Base-by-base conservation (phyloP, 1,140 invertebrate species). In the Lepidostoma basale region DNA sequence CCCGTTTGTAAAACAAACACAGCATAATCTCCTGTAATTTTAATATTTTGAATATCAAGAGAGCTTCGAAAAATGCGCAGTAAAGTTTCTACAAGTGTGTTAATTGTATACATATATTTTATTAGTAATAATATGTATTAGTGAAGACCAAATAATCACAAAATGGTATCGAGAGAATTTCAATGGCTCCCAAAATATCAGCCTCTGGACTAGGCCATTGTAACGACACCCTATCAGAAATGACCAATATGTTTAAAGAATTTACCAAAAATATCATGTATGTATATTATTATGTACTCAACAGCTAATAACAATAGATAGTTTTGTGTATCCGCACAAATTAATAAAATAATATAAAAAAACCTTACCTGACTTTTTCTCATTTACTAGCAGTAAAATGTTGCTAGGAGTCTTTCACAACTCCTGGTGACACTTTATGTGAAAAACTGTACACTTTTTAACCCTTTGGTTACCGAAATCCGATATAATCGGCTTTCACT, bases 241-340 rank as follows among this genome's bases (percentile, higher is more conserved):
- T 59, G 56, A 59, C 56, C 56, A 59, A 59, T 59, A 59, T 59
- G 22, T 59, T 56, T 59, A 59, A 40, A 14, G 22, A 59, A 22
- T 59, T 59, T 59, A 59, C 56, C 56, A 59, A 59, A 58, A 25
- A 39, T n/a, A n/a, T n/a, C n/a, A n/a, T n/a, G n/a, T n/a, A n/a
- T n/a, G n/a, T n/a, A n/a, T n/a, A n/a, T 40, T 40, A 54, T 20
- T 20, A 33, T 54, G 28, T 30, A 54, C 28, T 28, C 28, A 28
- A 54, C 49, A 40, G 39, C 56, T 59, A 42, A 59, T 58, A 39
- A 58, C 28, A 58, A 58, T 59, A 59, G 9, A 59, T 39, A 59
- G 36, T 25, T 12, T 36, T 28, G 18, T 28, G 23, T 54, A 20
- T 33, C 33, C 10, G 56, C 33, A 42, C 56, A 59, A 56, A 56